Evolutionary conservation across 2,113 vertebrate genomes (phyloP).

Genomic region (Mormoops blainvillei): DNA sequence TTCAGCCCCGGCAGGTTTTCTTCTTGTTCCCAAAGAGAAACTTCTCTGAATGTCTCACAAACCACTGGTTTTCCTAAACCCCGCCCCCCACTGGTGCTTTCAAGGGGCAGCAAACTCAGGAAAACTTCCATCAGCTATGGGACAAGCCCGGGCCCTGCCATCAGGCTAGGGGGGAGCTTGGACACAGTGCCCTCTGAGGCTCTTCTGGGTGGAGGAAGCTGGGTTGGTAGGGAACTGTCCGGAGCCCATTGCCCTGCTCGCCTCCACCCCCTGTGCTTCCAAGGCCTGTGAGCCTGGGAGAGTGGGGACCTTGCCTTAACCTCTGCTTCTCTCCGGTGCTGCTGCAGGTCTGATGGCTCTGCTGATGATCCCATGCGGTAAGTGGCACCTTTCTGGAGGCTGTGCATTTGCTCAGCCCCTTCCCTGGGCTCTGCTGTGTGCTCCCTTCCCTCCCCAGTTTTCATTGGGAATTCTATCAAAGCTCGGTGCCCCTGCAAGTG

Average conservation of each 20-base stretch:
- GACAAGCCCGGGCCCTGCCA: background rate
- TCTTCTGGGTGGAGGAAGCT: background rate
- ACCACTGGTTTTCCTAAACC: background rate
- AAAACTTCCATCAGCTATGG: background rate
- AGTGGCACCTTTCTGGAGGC: background rate
- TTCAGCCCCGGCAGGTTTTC: background rate
- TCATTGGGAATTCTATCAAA: background rate
- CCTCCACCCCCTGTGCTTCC: background rate
- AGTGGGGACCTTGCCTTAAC: background rate
- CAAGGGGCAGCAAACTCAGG: background rate
- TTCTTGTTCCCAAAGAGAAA: background rate
- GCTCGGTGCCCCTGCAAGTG: background rate
- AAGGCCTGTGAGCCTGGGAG: background rate
- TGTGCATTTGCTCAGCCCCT: background rate
- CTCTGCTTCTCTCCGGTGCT: background rate
- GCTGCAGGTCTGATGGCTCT: constrained; percentile 46
- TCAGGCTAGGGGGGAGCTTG: background rate
- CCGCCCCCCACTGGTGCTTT: background rate
- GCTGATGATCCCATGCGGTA: constrained; percentile 52
- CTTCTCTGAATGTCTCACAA: background rate
- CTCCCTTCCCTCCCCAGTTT: background rate
- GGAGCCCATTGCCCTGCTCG: background rate
- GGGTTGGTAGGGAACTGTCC: rapidly evolving
- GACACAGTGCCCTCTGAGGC: background rate
- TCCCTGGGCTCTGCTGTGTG: background rate